phyloP scores from a whole-genome alignment of 2,797 vertebrate species.

The Syngnathus rostellatus region DNA sequence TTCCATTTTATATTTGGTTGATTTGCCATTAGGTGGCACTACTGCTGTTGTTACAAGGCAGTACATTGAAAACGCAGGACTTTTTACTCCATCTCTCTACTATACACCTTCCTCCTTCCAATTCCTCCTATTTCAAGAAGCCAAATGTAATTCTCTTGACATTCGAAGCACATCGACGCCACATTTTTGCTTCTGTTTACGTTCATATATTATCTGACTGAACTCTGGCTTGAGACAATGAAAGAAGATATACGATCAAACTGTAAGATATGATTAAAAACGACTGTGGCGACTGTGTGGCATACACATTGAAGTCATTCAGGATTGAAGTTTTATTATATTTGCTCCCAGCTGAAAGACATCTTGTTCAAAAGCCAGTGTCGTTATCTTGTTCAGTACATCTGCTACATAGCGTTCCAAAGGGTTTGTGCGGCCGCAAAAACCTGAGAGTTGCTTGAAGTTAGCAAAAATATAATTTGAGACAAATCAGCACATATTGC shows the following conservation, averaged over 20 bases:
- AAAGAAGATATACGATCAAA: slow-evolving; percentile 30
- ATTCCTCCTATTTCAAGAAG: neutral
- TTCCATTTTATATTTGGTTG: slow-evolving; percentile 19
- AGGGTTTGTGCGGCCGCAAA: slow-evolving; percentile 40
- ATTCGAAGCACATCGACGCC: neutral
- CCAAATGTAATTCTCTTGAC: neutral
- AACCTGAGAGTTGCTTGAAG: slow-evolving; percentile 47
- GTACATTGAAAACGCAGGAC: slow-evolving; percentile 11
- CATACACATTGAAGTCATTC: slow-evolving; percentile 5
- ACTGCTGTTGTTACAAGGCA: slow-evolving; percentile 24
- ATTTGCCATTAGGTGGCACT: slow-evolving; percentile 45
- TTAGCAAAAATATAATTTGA: slow-evolving; percentile 42
- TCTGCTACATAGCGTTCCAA: slow-evolving; percentile 33
- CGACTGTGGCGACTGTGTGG: slow-evolving; percentile 13
- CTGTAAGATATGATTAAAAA: slow-evolving; percentile 20
- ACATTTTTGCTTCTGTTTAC: slow-evolving; percentile 28
- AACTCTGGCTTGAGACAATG: slow-evolving; percentile 46
- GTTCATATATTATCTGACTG: slow-evolving; percentile 48
- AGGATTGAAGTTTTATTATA: slow-evolving; percentile 18
- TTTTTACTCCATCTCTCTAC: slow-evolving; percentile 13
- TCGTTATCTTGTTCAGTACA: slow-evolving; percentile 23
- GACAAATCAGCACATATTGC: slow-evolving; percentile 52
- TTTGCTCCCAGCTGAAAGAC: slow-evolving; percentile 26
- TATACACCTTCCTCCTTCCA: neutral
- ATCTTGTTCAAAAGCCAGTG: slow-evolving; percentile 25